These are phyloP conservation scores for Diplolepis rosae DNA, from an alignment of 2,888 invertebrate genomes.

Conservation along the genomic window DNA sequence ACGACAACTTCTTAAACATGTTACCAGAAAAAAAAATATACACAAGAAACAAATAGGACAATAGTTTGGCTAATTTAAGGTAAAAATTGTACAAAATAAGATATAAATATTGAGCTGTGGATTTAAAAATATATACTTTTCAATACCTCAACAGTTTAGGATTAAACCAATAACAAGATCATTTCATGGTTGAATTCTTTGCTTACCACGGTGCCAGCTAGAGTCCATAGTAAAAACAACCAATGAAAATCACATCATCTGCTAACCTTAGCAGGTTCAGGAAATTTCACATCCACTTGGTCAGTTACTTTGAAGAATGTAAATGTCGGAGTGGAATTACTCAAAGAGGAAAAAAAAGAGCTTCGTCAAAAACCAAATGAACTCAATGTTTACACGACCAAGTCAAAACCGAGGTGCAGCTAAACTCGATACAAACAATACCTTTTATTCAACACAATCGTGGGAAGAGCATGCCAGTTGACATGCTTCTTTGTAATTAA, in stretches of 20 bases:
- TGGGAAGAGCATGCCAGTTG: background rate
- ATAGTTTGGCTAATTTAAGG: too few species aligned
- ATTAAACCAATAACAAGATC: background rate
- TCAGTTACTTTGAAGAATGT: background rate
- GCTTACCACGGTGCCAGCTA: conserved; percentile 52
- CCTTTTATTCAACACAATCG: background rate
- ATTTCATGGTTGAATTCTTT: conserved; percentile 48
- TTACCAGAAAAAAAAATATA: too few species aligned
- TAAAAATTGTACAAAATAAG: too few species aligned
- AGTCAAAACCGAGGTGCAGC: background rate
- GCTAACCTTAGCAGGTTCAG: background rate
- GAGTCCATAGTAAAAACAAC: conserved; percentile 48
- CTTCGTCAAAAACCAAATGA: conserved; percentile 18
- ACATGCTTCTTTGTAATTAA: background rate
- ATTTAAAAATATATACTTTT: background rate
- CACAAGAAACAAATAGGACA: too few species aligned
- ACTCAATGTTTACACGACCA: conserved; percentile 25
- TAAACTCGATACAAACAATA: background rate
- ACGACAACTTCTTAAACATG: too few species aligned
- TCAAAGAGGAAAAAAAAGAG: background rate
- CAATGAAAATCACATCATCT: conserved; percentile 46
- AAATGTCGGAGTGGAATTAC: background rate
- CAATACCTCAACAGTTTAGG: background rate
- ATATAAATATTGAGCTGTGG: background rate
- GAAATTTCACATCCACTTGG: background rate